A percentile compares a stretch with the other conserved stretches of the same genome.
Evolutionary conservation across 2,113 vertebrate genomes (phyloP).

Genomic region (Aramus guarauna): DNA sequence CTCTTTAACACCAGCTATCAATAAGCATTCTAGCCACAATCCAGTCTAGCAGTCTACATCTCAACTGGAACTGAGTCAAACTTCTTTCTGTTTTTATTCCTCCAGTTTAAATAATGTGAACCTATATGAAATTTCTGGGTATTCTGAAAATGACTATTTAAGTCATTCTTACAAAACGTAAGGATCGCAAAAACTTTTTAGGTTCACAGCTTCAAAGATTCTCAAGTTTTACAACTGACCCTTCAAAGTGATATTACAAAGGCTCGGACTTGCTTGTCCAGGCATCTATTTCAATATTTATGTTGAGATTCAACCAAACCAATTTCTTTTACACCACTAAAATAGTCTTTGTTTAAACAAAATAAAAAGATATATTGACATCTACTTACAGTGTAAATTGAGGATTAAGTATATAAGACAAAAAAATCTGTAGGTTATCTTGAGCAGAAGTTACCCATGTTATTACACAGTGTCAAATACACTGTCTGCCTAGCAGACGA

Average conservation of each 20-base stretch:
- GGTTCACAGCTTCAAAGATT: background rate
- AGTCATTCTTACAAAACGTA: background rate
- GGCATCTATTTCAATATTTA: background rate
- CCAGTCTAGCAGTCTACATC: background rate
- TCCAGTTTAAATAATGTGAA: background rate
- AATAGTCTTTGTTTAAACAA: background rate
- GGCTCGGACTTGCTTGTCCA: background rate
- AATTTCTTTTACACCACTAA: background rate
- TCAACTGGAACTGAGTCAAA: background rate
- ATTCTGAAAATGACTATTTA: background rate
- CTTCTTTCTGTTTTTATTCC: background rate
- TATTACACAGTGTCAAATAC: background rate
- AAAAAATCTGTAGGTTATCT: background rate
- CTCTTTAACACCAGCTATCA: background rate
- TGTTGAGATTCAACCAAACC: background rate
- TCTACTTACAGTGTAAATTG: background rate
- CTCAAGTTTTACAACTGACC: background rate
- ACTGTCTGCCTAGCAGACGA: background rate
- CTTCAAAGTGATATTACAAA: background rate
- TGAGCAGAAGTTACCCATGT: background rate
- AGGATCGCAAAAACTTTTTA: background rate
- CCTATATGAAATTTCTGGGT: background rate
- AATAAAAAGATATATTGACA: background rate
- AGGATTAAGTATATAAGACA: background rate
- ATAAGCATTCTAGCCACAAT: background rate